Base-by-base conservation (phyloP, 1,140 invertebrate genomes). In the Bombus fervidus region DNA sequence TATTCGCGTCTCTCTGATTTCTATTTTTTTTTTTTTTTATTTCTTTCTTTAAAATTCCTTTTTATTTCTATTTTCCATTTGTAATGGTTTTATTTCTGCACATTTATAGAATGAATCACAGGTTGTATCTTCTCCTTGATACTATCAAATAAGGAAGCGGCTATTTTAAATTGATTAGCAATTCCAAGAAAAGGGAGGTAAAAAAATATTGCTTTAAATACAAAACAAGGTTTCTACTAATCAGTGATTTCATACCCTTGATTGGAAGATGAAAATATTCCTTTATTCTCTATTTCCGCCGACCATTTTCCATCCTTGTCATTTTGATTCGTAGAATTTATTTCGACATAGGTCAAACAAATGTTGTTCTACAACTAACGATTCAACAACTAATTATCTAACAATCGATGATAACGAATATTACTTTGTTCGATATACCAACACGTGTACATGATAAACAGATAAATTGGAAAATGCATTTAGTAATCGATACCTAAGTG, bases 381-480 rank as follows among this genome's bases (percentile, higher is more conserved):
- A 28, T 22, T 69, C 25, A 34, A 34, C 64, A 37, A 74, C 13
- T 47, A 74, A 43, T 64, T 64, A 37, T 82, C 71, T 9, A 25
- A 22, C 13, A 57, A 37, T 53, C 9, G 73, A 57, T 43, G 62
- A 77, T n/a, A 5, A 18, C 10, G 10, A 25, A 81, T 25, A 31
- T 73, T 31, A 43, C 41, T 41, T 66, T 39, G 43, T 28, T 12
- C 12, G 69, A 34, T 34, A 9, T 3, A 64, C 47, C 43, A 59
- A 9, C 37, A 12, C 53, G 62, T 31, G n/a, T 22, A 13, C 47
- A 53, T 22, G 47, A 53, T 22, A 8, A 75, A 31, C 62, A 88
- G 47, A 82, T 31, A 66, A 66, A 79, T 76, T 47, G 28, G 31
- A 41, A 53, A 64, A 66, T 41, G 37, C n/a, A 74, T 87, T 87